phyloP scores from a whole-genome alignment of 2,888 invertebrate species.

The Himalopsyche japonica region DNA sequence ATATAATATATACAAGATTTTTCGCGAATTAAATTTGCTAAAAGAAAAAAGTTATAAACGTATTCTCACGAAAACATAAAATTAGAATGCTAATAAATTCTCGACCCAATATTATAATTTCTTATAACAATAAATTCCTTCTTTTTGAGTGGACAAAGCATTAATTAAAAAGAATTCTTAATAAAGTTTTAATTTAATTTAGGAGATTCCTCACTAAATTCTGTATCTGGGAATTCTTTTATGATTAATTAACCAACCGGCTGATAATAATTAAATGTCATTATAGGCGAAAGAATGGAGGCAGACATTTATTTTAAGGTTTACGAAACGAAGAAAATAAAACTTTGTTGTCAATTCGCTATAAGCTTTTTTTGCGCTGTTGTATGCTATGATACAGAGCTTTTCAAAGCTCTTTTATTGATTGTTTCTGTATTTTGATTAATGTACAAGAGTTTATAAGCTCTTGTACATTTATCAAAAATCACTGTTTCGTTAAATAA shows the following conservation, averaged over 20 bases:
- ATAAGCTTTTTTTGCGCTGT: neutral
- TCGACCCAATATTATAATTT: neutral
- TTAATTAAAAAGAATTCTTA: neutral
- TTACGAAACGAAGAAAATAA: neutral
- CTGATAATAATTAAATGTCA: neutral
- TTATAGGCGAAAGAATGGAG: neutral
- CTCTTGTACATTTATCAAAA: too few species aligned
- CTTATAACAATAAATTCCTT: neutral
- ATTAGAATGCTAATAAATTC: neutral
- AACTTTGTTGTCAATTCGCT: neutral
- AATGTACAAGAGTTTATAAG: too few species aligned
- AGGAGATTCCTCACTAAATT: slow-evolving; percentile 33
- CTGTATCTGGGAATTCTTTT: slow-evolving; percentile 44
- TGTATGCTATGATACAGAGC: neutral
- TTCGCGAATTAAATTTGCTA: too few species aligned
- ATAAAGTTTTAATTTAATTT: neutral
- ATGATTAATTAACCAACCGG: neutral
- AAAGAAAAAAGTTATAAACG: neutral
- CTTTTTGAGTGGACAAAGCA: neutral
- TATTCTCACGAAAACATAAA: neutral
- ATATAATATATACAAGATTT: too few species aligned
- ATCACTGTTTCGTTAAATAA: too few species aligned
- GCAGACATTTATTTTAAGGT: neutral
- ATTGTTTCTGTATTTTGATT: neutral
- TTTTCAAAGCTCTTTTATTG: neutral